Conservation (phyloP, 2,888 invertebrate genomes). For the Pherbina coryleti region DNA sequence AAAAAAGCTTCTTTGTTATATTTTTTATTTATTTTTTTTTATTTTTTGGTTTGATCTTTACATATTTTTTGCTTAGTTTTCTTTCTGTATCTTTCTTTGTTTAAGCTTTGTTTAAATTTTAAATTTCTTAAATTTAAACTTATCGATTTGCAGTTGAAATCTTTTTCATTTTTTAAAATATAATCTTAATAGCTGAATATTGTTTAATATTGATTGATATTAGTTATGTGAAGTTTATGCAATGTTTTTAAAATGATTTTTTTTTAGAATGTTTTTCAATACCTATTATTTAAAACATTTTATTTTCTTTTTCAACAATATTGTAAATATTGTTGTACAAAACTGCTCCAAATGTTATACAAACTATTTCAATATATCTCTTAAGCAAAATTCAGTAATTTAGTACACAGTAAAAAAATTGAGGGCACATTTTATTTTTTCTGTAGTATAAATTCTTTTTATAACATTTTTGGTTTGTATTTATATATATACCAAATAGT, state of each 20-base stretch:
- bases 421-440: too few relatives aligned
- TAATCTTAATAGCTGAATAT: not conserved
- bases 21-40: constrained; percentile 43
- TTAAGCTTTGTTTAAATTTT: not conserved
- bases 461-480: too few relatives aligned
- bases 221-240: not conserved
- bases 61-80: constrained; percentile 41
- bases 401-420: too few relatives aligned
- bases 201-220: constrained; percentile 35
- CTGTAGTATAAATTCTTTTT: too few relatives aligned
- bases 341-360: constrained; percentile 17
- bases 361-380: too few relatives aligned
- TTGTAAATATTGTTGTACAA: not conserved
- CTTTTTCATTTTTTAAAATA: not conserved
- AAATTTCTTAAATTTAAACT: not conserved
- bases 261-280: not conserved
- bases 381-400: too few relatives aligned
- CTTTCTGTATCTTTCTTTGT: constrained; percentile 34
- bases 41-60: constrained; percentile 39
- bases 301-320: not conserved
- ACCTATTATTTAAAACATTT: not conserved
- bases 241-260: not conserved
- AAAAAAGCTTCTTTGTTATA: constrained; percentile 34
- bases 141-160: not conserved
- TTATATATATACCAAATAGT: too few relatives aligned